Evolutionary conservation across 2,113 vertebrate genomes (phyloP).

Genomic region (Cygnus buccinator): DNA sequence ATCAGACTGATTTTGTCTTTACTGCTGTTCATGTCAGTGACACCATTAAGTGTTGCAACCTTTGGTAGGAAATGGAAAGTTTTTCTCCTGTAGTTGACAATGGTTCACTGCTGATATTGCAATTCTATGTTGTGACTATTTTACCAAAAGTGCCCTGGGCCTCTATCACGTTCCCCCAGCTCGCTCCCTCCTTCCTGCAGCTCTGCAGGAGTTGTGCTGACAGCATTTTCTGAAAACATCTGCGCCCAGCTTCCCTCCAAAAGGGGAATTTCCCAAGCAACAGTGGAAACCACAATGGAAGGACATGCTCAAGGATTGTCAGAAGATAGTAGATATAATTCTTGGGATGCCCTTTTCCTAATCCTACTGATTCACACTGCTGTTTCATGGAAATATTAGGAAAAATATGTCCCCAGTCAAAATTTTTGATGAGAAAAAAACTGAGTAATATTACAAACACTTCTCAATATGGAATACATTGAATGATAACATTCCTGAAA

Average conservation of each 20-base stretch:
- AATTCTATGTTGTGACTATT: not conserved
- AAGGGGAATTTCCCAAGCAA: conserved; percentile 7
- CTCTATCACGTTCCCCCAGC: not conserved
- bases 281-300: not conserved
- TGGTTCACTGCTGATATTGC: conserved; percentile 1
- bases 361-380: not conserved
- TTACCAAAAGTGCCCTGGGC: not conserved
- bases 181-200: not conserved
- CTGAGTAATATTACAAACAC: not conserved
- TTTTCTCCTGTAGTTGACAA: not conserved
- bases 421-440: not conserved
- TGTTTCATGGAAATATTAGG: not conserved
- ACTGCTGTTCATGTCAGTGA: not conserved
- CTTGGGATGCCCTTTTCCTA: not conserved
- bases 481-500: not conserved
- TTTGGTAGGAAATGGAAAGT: not conserved
- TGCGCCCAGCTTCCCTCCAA: not conserved
- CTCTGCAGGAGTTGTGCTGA: not conserved
- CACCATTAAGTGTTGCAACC: not conserved
- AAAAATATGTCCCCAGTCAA: not conserved
- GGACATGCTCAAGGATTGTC: not conserved
- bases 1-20: not conserved
- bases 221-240: conserved; percentile 14
- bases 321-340: not conserved
- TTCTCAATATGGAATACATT: not conserved